These are phyloP conservation scores for Brachypteracias leptosomus DNA, from an alignment of 2,113 vertebrate species.

Conservation along the genomic window DNA sequence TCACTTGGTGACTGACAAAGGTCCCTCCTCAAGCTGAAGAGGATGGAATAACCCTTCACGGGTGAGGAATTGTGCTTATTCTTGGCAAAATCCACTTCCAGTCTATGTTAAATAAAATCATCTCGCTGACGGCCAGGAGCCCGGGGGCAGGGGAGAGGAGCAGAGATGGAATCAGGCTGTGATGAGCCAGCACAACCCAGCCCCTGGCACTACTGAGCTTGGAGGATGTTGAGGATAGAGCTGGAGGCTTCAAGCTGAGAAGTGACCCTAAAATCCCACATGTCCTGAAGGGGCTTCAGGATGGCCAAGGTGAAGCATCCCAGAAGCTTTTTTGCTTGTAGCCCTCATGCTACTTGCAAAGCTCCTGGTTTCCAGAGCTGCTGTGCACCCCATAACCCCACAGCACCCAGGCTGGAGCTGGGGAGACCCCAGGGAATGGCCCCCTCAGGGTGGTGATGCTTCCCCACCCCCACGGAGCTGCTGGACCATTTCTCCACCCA, in stretches of 20 bases:
- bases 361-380: fast-evolving
- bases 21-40: neutral
- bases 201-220: neutral
- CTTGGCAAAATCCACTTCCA: neutral
- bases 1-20: neutral
- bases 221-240: neutral
- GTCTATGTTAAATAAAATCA: neutral
- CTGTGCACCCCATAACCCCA: neutral
- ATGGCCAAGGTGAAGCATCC: neutral
- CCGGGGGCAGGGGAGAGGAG: neutral
- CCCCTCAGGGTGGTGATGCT: neutral
- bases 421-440: neutral
- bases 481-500: neutral
- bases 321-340: neutral
- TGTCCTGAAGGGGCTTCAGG: neutral
- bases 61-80: neutral
- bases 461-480: neutral
- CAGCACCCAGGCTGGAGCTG: neutral
- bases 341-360: neutral
- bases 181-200: fast-evolving
- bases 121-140: neutral
- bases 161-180: neutral
- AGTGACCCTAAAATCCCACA: neutral
- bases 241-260: neutral
- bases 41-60: neutral